These are phyloP conservation scores for Rhineura floridana DNA, from an alignment of 2,113 vertebrate genomes.

Conservation along the genomic window DNA sequence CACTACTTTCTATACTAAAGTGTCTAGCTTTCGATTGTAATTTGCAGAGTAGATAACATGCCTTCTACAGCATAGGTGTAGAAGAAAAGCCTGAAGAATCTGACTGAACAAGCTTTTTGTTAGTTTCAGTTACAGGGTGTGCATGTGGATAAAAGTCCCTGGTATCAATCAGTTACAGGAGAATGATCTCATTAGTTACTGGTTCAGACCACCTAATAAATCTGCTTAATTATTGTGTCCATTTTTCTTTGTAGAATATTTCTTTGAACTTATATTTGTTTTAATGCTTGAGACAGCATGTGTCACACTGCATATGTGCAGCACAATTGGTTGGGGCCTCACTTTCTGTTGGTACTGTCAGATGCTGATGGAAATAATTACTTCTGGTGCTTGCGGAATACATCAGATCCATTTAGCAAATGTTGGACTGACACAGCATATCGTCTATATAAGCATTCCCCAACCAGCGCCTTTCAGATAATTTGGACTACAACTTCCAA, in stretches of 20 bases:
- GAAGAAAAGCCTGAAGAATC: not conserved
- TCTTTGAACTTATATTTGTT: not conserved
- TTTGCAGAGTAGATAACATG: not conserved
- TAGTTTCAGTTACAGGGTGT: not conserved
- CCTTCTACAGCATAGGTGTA: not conserved
- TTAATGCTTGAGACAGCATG: not conserved
- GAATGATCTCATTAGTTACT: not conserved
- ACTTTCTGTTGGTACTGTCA: constrained; percentile 3
- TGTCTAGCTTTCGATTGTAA: not conserved
- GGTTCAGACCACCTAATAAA: not conserved
- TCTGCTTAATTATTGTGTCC: not conserved
- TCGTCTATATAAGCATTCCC: rapidly evolving
- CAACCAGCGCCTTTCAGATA: too few relatives aligned
- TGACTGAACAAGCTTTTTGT: not conserved
- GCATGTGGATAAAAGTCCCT: not conserved
- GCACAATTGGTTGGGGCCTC: not conserved
- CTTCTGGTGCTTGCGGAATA: not conserved
- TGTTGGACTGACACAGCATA: not conserved
- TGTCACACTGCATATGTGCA: not conserved
- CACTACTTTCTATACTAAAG: not conserved
- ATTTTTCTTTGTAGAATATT: not conserved
- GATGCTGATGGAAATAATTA: constrained; percentile 1
- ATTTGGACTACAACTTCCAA: too few relatives aligned
- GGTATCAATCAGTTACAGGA: not conserved
- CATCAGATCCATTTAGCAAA: not conserved